Evolutionary conservation across 2,113 vertebrate genomes (phyloP), one percentile per base, ranked within the genome.

Genomic region (Sylvia atricapilla): DNA sequence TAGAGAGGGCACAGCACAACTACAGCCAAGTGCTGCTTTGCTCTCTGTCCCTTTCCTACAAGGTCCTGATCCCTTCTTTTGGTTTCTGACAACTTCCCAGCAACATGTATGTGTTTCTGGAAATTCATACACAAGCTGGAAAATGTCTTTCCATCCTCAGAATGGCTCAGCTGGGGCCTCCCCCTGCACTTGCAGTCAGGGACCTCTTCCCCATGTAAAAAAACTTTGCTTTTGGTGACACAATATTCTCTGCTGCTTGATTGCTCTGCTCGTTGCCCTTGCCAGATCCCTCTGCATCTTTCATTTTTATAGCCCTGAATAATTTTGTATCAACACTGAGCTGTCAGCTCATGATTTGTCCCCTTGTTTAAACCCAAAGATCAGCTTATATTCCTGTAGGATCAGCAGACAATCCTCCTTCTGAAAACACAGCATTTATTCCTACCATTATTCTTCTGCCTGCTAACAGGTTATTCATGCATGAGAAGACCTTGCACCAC

Each of bases 351-450:
- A 39, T 55, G 59, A 70, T 56, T 59, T 49, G 86, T 74, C 30
- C 90, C 82, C 81, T 67, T 59, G 43, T 67, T 75, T 4, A 85
- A 67, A 41, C 43, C 13, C 39, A 74, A 87, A 82, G 69, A 55
- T 24, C n/a, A 87, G 77, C 49, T 39, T 13, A 79, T 23, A 63
- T 76, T 96, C 93, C 88, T 79, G 35, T 1, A 2, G 74, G 79
- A 92, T 88, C 79, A 92, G 56, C 21, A 84, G 69, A 74, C 39
- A 87, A 79, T 60, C 20, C 43, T 53, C 64, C 75, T 58, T 31
- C 81, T 88, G 66, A 90, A 87, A 92, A 87, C 43, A 79, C 52
- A 68, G 33, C 4, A 50, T 84, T 84, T 75, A 37, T 70, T 92
- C 83, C 50, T 76, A 91, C 28, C 47, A 30, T 55, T 64, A 56